Evolutionary conservation across 1,140 invertebrate genomes (phyloP).

Genomic region (Penaeus japonicus): DNA sequence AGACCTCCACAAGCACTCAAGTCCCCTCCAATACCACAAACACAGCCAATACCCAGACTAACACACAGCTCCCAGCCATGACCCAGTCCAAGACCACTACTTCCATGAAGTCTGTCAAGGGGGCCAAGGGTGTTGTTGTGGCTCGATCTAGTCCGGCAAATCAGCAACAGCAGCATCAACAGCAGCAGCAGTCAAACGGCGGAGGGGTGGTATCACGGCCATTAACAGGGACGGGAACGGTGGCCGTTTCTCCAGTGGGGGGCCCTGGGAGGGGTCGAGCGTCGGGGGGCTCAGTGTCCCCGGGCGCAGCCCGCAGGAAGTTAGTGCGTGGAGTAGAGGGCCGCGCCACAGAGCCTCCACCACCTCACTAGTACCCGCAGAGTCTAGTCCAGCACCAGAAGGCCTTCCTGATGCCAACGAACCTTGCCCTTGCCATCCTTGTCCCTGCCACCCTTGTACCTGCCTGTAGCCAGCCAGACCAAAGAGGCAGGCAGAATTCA

Average conservation of each 20-base stretch:
- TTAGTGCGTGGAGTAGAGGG: slow-evolving; percentile 68
- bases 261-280: slow-evolving; percentile 50
- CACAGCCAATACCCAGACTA: slow-evolving; percentile 11
- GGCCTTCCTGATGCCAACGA: slow-evolving; percentile 30
- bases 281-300: slow-evolving; percentile 45
- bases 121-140: slow-evolving; percentile 44
- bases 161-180: slow-evolving; percentile 43
- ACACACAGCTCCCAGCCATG: slow-evolving; percentile 16
- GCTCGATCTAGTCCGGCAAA: slow-evolving; percentile 52
- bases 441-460: slow-evolving; percentile 44
- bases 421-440: slow-evolving; percentile 48
- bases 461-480: slow-evolving; percentile 35
- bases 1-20: slow-evolving; percentile 29
- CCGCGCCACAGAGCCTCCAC: slow-evolving; percentile 68
- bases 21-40: slow-evolving; percentile 16
- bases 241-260: slow-evolving; percentile 49
- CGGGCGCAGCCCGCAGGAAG: slow-evolving; percentile 65
- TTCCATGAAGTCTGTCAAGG: slow-evolving; percentile 53
- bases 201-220: slow-evolving; percentile 55
- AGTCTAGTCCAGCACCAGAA: slow-evolving; percentile 53
- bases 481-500: slow-evolving; percentile 24
- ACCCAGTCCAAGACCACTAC: slow-evolving; percentile 40
- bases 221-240: slow-evolving; percentile 48
- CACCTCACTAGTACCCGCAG: slow-evolving; percentile 66
- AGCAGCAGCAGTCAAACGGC: slow-evolving; percentile 53